Evolutionary conservation across 2,113 vertebrate species (phyloP).

Genomic region (Pogonocichla stellata): DNA sequence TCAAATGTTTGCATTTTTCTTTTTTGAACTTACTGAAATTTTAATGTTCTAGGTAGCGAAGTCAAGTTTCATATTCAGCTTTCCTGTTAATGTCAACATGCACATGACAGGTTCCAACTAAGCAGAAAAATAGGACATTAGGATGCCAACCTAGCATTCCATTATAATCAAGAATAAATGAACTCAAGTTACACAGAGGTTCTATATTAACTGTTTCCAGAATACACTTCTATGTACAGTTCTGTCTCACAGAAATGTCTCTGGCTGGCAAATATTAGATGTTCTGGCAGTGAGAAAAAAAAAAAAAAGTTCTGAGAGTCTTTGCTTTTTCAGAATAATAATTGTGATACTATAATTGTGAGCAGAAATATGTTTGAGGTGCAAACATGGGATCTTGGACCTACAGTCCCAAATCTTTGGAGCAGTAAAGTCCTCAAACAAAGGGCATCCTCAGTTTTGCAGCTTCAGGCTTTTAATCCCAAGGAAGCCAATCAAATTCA

Average conservation of each 20-base stretch:
- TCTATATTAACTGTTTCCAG: conserved; percentile 29
- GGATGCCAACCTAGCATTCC: conserved; percentile 6
- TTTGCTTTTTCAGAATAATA: background rate
- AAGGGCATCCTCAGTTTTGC: background rate
- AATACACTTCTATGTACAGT: background rate
- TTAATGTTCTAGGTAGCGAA: conserved; percentile 58
- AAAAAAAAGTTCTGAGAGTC: background rate
- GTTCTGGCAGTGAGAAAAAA: background rate
- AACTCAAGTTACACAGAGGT: conserved; percentile 18
- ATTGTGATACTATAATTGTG: background rate
- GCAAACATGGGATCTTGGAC: background rate
- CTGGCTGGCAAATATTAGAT: background rate
- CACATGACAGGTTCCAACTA: conserved; percentile 65
- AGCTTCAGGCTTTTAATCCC: conserved; percentile 13
- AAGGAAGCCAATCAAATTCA: conserved; percentile 13
- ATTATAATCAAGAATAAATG: conserved; percentile 59
- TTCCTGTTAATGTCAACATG: conserved; percentile 50
- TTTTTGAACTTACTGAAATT: conserved; percentile 57
- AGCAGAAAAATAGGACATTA: conserved; percentile 67
- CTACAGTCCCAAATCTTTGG: background rate
- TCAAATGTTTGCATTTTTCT: conserved; percentile 44
- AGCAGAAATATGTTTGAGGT: background rate
- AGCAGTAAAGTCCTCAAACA: background rate
- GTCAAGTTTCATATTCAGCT: conserved; percentile 63
- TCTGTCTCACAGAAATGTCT: background rate